Evolutionary conservation across 2,113 vertebrate genomes (phyloP).

Genomic region (Bucco capensis): DNA sequence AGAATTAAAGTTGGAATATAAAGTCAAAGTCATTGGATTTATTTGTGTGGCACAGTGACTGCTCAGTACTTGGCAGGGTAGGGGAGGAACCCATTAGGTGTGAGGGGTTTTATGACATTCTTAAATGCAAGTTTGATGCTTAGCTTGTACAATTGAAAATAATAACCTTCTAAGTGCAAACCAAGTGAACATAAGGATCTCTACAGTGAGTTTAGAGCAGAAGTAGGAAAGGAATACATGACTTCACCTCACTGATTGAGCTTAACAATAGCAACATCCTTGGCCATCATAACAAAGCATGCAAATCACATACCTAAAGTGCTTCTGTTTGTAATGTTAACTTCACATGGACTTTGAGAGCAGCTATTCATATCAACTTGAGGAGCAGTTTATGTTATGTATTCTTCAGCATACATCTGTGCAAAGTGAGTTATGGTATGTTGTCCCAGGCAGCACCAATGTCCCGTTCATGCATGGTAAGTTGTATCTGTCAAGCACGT

Average conservation of each 20-base stretch:
- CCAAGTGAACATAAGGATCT: neutral
- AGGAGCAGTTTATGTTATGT: neutral
- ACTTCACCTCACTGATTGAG: neutral
- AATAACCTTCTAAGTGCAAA: neutral
- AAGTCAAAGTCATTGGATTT: neutral
- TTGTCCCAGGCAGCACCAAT: neutral
- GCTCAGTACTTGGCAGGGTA: neutral
- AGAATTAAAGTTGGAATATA: neutral
- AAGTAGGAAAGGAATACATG: neutral
- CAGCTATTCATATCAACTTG: neutral
- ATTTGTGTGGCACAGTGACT: neutral
- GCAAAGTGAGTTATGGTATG: neutral
- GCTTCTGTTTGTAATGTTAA: neutral
- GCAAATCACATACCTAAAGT: neutral
- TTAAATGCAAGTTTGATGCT: neutral
- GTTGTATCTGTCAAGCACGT: neutral
- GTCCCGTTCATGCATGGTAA: neutral
- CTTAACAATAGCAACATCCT: neutral
- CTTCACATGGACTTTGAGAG: neutral
- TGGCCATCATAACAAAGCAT: neutral
- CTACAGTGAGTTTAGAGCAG: neutral
- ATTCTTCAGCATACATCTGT: neutral
- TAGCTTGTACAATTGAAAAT: neutral
- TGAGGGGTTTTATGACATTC: neutral
- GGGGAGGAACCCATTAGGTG: rapidly evolving